phyloP scores from a whole-genome alignment of 1,140 invertebrate genomes.

The Pteromalus puparum region DNA sequence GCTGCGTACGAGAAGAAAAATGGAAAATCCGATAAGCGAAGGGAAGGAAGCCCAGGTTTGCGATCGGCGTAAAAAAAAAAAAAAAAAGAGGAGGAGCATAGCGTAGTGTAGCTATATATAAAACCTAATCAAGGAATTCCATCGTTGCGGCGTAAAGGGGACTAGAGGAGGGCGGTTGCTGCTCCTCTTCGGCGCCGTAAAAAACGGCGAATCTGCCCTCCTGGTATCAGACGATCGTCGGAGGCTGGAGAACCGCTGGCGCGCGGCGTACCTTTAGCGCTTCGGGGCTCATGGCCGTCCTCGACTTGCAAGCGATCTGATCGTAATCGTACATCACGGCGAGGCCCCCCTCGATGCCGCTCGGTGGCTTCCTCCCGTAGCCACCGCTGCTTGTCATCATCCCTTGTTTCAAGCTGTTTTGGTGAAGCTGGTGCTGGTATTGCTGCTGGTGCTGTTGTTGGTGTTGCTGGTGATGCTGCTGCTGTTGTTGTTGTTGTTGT shows the following conservation, averaged over 20 bases:
- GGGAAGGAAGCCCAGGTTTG: not conserved
- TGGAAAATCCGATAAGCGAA: constrained; percentile 2
- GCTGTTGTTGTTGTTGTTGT: constrained; percentile 28
- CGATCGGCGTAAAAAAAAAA: too few relatives aligned
- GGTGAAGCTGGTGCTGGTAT: constrained; percentile 28
- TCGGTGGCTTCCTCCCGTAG: constrained; percentile 8
- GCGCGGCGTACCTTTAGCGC: constrained; percentile 72
- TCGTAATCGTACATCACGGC: constrained; percentile 72
- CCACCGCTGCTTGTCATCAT: not conserved
- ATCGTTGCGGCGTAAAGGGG: constrained; percentile 34
- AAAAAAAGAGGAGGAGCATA: not conserved
- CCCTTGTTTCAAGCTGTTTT: constrained; percentile 27
- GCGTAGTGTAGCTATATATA: not conserved
- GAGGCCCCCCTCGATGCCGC: constrained; percentile 57
- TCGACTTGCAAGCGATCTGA: constrained; percentile 68
- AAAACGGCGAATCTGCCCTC: constrained; percentile 52
- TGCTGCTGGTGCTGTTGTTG: constrained; percentile 25
- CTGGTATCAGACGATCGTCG: constrained; percentile 70
- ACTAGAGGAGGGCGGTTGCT: constrained; percentile 19
- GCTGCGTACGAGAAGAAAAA: not conserved
- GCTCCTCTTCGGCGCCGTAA: constrained; percentile 38
- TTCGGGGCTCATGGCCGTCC: constrained; percentile 71
- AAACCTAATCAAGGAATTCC: constrained; percentile 6
- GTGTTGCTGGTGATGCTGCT: constrained; percentile 24
- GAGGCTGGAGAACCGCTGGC: constrained; percentile 71